A percentile compares a stretch with the other conserved stretches of the same genome.
These are phyloP conservation scores for Catocala nupta DNA, from an alignment of 2,888 invertebrate genomes.

Conservation along the genomic window DNA sequence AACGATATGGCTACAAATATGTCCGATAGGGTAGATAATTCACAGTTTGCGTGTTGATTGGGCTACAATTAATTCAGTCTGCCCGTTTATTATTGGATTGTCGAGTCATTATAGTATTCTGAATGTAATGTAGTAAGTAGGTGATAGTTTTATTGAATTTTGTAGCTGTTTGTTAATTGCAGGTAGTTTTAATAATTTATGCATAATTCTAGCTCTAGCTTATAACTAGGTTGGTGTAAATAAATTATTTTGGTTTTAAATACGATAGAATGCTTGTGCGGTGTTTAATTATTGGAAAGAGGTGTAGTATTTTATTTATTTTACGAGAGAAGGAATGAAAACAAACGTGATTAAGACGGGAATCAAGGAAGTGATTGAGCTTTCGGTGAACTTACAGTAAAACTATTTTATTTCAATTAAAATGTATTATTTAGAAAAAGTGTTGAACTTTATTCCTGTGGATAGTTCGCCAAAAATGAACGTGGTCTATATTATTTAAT, in stretches of 20 bases:
- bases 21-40: constrained; percentile 23
- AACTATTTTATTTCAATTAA: too few relatives aligned
- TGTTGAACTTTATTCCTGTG: too few relatives aligned
- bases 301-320: background rate
- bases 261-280: background rate
- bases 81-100: constrained; percentile 32
- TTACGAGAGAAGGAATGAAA: too few relatives aligned
- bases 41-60: constrained; percentile 41
- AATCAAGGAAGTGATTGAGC: too few relatives aligned
- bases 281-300: background rate
- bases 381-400: too few relatives aligned
- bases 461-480: too few relatives aligned
- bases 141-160: constrained; percentile 7
- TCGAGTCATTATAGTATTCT: constrained; percentile 35
- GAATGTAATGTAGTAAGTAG: constrained; percentile 18
- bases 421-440: too few relatives aligned
- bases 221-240: background rate
- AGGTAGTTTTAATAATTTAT: constrained; percentile 5
- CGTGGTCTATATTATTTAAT: too few relatives aligned
- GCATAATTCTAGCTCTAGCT: background rate
- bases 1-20: background rate
- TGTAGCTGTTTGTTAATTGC: constrained; percentile 16
- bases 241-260: background rate
- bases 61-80: constrained; percentile 32
- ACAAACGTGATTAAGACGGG: too few relatives aligned